Percentiles rank a stretch among this genome's conserved stretches.
Conservation (phyloP, 2,113 vertebrate species). For the Ellobius talpinus region DNA sequence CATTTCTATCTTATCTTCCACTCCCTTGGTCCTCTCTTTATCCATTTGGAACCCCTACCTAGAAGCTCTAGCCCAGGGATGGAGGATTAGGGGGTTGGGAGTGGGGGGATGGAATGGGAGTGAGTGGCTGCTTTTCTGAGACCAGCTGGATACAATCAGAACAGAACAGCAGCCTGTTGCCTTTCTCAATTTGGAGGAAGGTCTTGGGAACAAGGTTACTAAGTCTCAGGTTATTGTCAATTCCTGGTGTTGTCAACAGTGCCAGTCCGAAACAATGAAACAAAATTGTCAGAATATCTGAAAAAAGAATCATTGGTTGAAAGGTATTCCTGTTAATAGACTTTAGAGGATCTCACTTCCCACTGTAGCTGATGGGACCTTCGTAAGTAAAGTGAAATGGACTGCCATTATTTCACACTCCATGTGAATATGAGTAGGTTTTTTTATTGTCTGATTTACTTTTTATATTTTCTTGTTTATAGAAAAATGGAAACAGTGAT, state of each 20-base stretch:
- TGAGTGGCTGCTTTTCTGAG: conserved; percentile 60
- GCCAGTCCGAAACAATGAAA: neutral
- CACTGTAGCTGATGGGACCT: neutral
- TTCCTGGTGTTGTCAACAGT: conserved; percentile 40
- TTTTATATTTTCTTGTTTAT: conserved; percentile 51
- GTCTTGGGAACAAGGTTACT: conserved; percentile 42
- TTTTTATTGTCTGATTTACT: neutral
- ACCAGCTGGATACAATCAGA: conserved; percentile 78
- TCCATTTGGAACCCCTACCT: conserved; percentile 77
- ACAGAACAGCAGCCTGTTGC: conserved; percentile 58
- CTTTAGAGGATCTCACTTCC: conserved; percentile 33
- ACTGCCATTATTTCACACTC: neutral
- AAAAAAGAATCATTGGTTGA: neutral
- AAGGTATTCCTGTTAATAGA: conserved; percentile 17
- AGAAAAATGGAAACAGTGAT: conserved; percentile 68
- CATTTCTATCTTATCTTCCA: conserved; percentile 79
- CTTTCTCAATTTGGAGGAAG: conserved; percentile 74
- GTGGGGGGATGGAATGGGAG: conserved; percentile 63
- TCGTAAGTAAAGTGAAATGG: conserved; percentile 28
- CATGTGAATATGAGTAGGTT: conserved; percentile 50
- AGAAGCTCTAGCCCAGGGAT: conserved; percentile 45
- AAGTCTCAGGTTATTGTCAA: conserved; percentile 56
- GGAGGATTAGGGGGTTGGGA: neutral
- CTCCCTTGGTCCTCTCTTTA: conserved; percentile 48
- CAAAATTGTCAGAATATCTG: conserved; percentile 47